phyloP scores from a whole-genome alignment of 2,797 vertebrate species.

The Jordanella pulchra region DNA sequence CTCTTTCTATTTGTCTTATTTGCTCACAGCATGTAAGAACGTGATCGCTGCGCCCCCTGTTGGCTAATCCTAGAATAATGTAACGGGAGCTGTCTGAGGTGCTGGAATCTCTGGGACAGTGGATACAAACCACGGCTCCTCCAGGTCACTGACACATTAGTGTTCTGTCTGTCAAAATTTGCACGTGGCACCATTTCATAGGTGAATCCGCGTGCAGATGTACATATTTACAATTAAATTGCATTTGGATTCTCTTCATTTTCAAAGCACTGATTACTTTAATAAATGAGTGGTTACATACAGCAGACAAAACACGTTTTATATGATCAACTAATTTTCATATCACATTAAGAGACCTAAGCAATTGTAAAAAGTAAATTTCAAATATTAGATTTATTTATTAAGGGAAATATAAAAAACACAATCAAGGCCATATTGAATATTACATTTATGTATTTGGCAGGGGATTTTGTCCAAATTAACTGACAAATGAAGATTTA shows the following conservation, averaged over 20 bases:
- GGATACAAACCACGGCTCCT: background rate
- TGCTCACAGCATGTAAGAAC: constrained; percentile 5
- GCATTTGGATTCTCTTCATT: background rate
- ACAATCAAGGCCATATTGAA: too few relatives aligned
- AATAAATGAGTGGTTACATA: background rate
- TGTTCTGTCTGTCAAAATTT: background rate
- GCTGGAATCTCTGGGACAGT: constrained; percentile 49
- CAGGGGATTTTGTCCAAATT: background rate
- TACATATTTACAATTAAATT: background rate
- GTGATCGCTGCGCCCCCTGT: constrained; percentile 63
- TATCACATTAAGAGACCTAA: background rate
- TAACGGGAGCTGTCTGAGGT: constrained; percentile 67
- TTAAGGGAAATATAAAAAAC: background rate
- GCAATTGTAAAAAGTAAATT: background rate
- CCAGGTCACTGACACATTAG: background rate
- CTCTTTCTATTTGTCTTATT: background rate
- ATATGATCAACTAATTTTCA: background rate
- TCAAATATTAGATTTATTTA: background rate
- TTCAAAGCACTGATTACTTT: background rate
- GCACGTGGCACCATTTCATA: background rate
- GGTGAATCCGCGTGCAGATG: background rate
- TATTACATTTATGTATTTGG: background rate
- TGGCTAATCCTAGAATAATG: constrained; percentile 10
- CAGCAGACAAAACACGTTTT: background rate
- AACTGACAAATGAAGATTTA: background rate